phyloP scores from a whole-genome alignment of 2,888 invertebrate species.

The Apodemia hepburni region DNA sequence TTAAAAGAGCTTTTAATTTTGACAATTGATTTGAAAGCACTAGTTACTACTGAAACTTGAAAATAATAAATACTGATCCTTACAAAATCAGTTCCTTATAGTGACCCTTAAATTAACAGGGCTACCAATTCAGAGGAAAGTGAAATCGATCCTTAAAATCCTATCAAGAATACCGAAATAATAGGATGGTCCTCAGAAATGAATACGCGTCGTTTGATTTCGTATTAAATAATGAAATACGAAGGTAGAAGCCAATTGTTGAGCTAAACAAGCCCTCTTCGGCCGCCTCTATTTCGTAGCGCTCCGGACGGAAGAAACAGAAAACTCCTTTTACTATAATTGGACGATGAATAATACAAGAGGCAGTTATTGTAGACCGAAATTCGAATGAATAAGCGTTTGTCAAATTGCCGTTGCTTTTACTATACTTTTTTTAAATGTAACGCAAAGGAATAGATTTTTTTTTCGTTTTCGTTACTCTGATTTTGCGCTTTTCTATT shows the following conservation, averaged over 20 bases:
- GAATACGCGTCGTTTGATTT: constrained; percentile 44
- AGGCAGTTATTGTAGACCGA: constrained; percentile 66
- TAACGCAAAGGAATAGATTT: background rate
- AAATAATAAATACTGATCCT: constrained; percentile 9
- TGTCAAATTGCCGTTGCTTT: constrained; percentile 36
- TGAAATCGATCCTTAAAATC: constrained; percentile 3
- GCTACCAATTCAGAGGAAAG: background rate
- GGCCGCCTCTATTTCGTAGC: constrained; percentile 41
- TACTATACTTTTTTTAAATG: constrained; percentile 19
- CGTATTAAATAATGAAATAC: constrained; percentile 64
- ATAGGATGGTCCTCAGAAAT: constrained; percentile 33
- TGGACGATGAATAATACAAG: constrained; percentile 79
- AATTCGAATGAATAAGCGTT: constrained; percentile 59
- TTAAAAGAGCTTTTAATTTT: no score
- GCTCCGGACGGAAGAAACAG: constrained; percentile 45
- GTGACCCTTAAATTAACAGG: background rate
- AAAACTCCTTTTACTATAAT: constrained; percentile 77
- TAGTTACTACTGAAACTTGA: no score
- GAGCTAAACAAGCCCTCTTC: constrained; percentile 55
- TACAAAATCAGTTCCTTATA: constrained; percentile 20
- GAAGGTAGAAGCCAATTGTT: constrained; percentile 48
- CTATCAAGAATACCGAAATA: constrained; percentile 28
- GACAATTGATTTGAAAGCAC: no score
- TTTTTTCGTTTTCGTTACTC: background rate
- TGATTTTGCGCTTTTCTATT: no score